Conservation (phyloP, 2,113 vertebrate species). For the Mesoclemmys tuberculata region DNA sequence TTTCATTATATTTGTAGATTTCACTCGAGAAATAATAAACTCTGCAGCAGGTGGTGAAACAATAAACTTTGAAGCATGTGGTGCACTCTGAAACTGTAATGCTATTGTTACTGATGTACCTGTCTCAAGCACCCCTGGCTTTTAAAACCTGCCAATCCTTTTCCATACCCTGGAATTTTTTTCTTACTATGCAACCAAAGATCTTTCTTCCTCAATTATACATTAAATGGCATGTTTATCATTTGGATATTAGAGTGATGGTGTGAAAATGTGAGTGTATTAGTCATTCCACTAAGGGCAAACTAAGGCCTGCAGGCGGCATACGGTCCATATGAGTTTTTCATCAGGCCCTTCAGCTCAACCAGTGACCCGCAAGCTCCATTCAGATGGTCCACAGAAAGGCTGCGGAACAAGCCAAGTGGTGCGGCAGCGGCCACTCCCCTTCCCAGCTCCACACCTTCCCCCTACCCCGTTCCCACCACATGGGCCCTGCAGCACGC, state of each 20-base stretch:
- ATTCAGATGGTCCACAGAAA: too few relatives aligned
- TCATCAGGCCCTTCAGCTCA: too few relatives aligned
- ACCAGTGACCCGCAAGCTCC: too few relatives aligned
- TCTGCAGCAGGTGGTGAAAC: conserved; percentile 43
- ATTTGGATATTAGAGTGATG: not conserved
- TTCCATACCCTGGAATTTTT: not conserved
- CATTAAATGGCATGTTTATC: not conserved
- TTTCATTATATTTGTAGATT: conserved; percentile 75
- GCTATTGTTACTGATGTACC: not conserved
- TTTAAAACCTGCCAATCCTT: conserved; percentile 18
- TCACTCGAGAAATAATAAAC: conserved; percentile 72
- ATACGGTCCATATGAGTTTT: too few relatives aligned
- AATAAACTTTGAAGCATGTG: conserved; percentile 54
- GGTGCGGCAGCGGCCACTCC: too few relatives aligned
- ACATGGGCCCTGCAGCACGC: too few relatives aligned
- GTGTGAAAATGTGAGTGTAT: not conserved
- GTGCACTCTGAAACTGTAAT: conserved; percentile 5
- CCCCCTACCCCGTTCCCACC: too few relatives aligned
- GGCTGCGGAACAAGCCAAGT: too few relatives aligned
- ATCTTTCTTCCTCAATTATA: not conserved
- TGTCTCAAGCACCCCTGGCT: conserved; percentile 24
- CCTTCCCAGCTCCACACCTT: too few relatives aligned
- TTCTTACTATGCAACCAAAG: not conserved
- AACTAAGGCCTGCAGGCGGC: too few relatives aligned
- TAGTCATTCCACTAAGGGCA: too few relatives aligned